Base-by-base conservation (phyloP, 2,113 vertebrate species). In the Pseudorectes ferrugineus region DNA sequence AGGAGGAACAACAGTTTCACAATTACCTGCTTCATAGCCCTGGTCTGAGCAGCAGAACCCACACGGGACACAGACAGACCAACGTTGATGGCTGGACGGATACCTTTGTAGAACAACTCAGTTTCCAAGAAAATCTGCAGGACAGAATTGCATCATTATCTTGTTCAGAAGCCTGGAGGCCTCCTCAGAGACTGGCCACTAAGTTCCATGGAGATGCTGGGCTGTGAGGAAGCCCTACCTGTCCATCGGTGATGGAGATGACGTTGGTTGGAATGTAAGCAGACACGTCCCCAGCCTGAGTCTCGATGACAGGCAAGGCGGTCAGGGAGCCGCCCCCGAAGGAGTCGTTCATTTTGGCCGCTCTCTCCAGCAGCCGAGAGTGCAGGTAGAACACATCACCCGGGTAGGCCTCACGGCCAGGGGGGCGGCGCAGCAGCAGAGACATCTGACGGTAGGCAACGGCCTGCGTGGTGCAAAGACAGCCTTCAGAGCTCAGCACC, bases 381-480 rank as follows among this genome's bases (percentile, higher is more conserved):
- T 99, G 99, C 65, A 99, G 98, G 97, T 99, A 99, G 98, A 99
- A 99, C 74, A 99, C 99, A 35, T 99, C 99, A 9, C 99, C 99
- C 0, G 99, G 99, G 91, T 99, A 99, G 65, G 99, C 99, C 94
- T 99, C 99, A 6, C 99, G 99, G 54, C 99, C 99, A 0, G 99
- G 99, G 24, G 99, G 99, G 29, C 99, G 99, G 89, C 99, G 99
- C 93, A 99, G 98, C 97, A 99, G 96, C 97, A 99, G 98, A 36
- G 99, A 99, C 99, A 99, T 99, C 97, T 99, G 99, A 82, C 99
- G 99, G 85, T 99, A 99, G 92, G 99, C 99, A 36, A 99, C 99
- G 28, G 99, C 99, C 99, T 99, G 79, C 0, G 7, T 1, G 79
- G 22, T 1, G 24, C 4, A 62, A n/a, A 94, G 9, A 21, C 31